Percentiles rank a stretch among this genome's conserved stretches.
phyloP scores from a whole-genome alignment of 2,797 vertebrate genomes.

The Ataeniobius toweri region DNA sequence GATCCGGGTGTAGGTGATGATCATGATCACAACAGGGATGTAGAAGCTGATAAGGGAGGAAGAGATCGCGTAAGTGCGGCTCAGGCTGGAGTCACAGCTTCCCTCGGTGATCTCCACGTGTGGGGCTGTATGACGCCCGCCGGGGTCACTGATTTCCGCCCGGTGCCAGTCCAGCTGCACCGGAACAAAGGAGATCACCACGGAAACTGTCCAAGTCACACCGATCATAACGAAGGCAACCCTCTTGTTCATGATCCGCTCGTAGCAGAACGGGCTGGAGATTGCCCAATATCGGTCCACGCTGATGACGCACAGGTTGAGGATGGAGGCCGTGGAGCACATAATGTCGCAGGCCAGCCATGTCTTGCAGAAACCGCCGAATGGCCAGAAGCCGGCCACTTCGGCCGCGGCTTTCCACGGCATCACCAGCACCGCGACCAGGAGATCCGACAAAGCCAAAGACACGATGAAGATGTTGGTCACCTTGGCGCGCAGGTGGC shows the following conservation, averaged over 20 bases:
- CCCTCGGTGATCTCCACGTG: slow-evolving; percentile 11
- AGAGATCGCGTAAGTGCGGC: slow-evolving; percentile 75
- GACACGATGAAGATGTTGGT: slow-evolving; percentile 91
- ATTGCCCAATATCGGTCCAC: slow-evolving; percentile 87
- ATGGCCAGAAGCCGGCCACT: slow-evolving; percentile 76
- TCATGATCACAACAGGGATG: slow-evolving; percentile 77
- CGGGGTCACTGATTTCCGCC: slow-evolving; percentile 40
- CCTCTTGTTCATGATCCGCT: slow-evolving; percentile 74
- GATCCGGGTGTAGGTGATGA: slow-evolving; percentile 77
- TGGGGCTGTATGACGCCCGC: slow-evolving; percentile 5
- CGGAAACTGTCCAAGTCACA: slow-evolving; percentile 74
- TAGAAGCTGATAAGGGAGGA: slow-evolving; percentile 80
- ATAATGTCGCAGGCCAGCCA: slow-evolving; percentile 90
- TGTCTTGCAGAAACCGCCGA: slow-evolving; percentile 82
- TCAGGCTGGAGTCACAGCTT: slow-evolving; percentile 74
- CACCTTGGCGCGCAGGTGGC: slow-evolving; percentile 85
- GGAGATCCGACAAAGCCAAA: slow-evolving; percentile 83
- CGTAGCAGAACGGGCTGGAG: slow-evolving; percentile 75
- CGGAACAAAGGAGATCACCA: slow-evolving; percentile 76
- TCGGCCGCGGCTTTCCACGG: slow-evolving; percentile 76
- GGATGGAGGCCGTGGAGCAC: slow-evolving; percentile 89
- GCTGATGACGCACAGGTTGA: slow-evolving; percentile 88
- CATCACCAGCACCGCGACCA: slow-evolving; percentile 79
- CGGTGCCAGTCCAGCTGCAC: slow-evolving; percentile 79
- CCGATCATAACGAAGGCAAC: slow-evolving; percentile 74